Base-by-base conservation (phyloP, 2,888 invertebrate genomes). In the Lordiphosa fenestrarum region DNA sequence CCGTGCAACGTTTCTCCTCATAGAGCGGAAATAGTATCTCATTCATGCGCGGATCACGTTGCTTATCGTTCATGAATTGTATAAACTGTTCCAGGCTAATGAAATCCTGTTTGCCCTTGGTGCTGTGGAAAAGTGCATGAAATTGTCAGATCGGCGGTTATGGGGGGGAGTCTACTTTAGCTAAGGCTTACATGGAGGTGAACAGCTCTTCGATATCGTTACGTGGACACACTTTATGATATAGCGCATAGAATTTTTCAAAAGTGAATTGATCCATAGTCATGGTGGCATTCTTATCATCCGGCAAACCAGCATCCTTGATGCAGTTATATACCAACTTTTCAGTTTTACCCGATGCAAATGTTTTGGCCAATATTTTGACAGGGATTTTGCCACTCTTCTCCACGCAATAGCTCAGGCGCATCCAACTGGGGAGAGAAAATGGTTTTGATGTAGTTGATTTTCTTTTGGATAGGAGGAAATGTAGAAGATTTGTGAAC, bases 311-410 rank as follows among this genome's bases (percentile, higher is more conserved):
- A 66, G 98, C 92, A 87, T 99, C 99, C 52, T 95, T 94, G 69
- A 99, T 92, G 90, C 97, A 97, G 88, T 99, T 98, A 91, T 98
- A 98, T 35, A 99, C 97, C 88, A 98, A 92, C 90, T 98, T 98
- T 90, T 99, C 99, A 4, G 98, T 98, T 91, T 98, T 98, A 47
- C 99, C 99, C n/a, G 99, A 99, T 2, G 99, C 98, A 91, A 99
- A 99, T 57, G 99, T 99, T 87, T 97, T 92, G 53, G 98, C 97
- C 35, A 99, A 95, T 48, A 97, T 96, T 91, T 97, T 96, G 2
- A 99, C 98, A 2, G 99, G 98, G 56, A 99, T 98, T 90, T 98
- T 97, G 37, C 98, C 97, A 86, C 94, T 95, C 36, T 96, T 95
- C 88, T 99, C 98, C 53, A 97, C 96, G 83, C 95, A 92, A 91